These are phyloP conservation scores for Aproaerema taeniolella DNA, from an alignment of 2,888 invertebrate genomes.

Conservation along the genomic window DNA sequence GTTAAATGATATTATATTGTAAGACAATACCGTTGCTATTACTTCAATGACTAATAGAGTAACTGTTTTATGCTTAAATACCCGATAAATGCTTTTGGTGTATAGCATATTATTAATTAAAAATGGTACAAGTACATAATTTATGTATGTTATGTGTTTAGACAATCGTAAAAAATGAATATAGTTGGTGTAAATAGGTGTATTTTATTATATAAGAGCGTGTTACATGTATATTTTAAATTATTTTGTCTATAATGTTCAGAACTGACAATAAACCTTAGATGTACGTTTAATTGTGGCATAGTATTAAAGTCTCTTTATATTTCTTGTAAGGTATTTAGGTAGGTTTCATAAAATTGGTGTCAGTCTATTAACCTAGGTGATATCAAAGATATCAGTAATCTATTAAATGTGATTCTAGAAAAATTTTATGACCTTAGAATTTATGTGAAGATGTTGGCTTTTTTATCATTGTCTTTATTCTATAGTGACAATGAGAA, in stretches of 20 bases:
- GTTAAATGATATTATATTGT: slow-evolving; percentile 35
- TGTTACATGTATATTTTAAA: slow-evolving; percentile 34
- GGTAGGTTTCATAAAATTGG: background rate
- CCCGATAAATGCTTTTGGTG: slow-evolving; percentile 51
- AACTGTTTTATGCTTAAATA: slow-evolving; percentile 26
- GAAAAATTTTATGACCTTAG: too few relatives aligned
- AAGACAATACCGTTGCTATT: slow-evolving; percentile 56
- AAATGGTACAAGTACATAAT: too few relatives aligned
- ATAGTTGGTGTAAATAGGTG: too few relatives aligned
- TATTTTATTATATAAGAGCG: too few relatives aligned
- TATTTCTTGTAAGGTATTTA: slow-evolving; percentile 36
- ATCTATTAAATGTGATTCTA: too few relatives aligned
- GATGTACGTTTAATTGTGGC: slow-evolving; percentile 45
- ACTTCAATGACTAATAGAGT: slow-evolving; percentile 33
- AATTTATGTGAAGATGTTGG: too few relatives aligned
- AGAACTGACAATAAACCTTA: slow-evolving; percentile 74
- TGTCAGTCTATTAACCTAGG: background rate
- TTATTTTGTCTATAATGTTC: slow-evolving; percentile 41
- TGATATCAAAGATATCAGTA: slow-evolving; percentile 27
- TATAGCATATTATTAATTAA: slow-evolving; percentile 36
- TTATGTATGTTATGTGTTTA: slow-evolving; percentile 12
- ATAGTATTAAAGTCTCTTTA: slow-evolving; percentile 53
- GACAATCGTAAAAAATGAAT: slow-evolving; percentile 6
- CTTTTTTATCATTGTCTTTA: too few relatives aligned
- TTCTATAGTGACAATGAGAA: too few relatives aligned